Percentiles rank a stretch among this genome's conserved stretches.
These are phyloP conservation scores for Andrena praecox DNA, from an alignment of 2,888 invertebrate species.

Conservation along the genomic window DNA sequence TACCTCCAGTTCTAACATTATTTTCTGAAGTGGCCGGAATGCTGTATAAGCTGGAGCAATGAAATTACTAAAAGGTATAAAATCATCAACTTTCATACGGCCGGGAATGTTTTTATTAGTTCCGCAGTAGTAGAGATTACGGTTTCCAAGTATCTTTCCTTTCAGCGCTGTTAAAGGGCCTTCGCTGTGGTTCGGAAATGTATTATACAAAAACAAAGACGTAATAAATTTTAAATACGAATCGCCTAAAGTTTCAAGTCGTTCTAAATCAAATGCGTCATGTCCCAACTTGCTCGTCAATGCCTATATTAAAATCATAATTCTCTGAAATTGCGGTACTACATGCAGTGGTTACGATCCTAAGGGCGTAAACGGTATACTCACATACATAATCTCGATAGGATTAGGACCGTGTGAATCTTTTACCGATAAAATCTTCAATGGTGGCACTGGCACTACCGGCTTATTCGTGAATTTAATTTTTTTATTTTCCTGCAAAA, in stretches of 20 bases:
- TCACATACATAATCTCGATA: constrained; percentile 78
- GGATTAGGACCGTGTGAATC: constrained; percentile 76
- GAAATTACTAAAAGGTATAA: constrained; percentile 90
- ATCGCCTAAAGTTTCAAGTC: constrained; percentile 95
- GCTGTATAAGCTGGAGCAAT: constrained; percentile 91
- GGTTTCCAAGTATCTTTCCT: constrained; percentile 91
- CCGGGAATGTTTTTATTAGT: constrained; percentile 82
- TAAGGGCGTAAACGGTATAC: constrained; percentile 74
- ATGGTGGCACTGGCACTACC: constrained; percentile 50
- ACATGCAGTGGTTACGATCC: neutral
- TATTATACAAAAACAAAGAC: constrained; percentile 90
- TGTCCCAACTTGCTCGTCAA: constrained; percentile 90
- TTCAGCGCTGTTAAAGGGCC: constrained; percentile 92
- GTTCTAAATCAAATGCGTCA: constrained; percentile 92
- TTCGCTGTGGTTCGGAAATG: constrained; percentile 90
- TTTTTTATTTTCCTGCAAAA: constrained; percentile 30
- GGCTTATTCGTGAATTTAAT: constrained; percentile 48
- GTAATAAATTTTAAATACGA: constrained; percentile 93
- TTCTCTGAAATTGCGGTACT: constrained; percentile 1
- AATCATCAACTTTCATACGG: constrained; percentile 88
- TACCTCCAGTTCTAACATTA: constrained; percentile 82
- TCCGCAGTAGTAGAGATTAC: constrained; percentile 93
- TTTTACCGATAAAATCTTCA: constrained; percentile 65
- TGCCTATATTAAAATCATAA: constrained; percentile 84
- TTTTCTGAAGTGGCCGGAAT: constrained; percentile 85